A percentile compares a stretch with the other conserved stretches of the same genome.
Evolutionary conservation across 2,797 vertebrate genomes (phyloP).

Genomic region (Chloroceryle amazona): DNA sequence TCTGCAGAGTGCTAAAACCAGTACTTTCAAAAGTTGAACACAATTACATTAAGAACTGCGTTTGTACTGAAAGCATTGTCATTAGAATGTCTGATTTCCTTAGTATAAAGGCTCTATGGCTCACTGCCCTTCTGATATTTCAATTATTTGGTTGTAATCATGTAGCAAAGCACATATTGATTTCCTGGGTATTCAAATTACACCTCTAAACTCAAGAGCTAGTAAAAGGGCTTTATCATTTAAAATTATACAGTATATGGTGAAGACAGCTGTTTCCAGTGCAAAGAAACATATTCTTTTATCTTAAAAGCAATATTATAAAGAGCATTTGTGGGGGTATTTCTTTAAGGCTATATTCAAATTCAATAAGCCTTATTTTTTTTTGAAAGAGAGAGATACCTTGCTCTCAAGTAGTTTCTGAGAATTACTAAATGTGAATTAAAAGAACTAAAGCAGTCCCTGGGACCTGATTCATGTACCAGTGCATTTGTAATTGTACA

Average conservation of each 20-base stretch:
- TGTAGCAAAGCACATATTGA: conserved; percentile 79
- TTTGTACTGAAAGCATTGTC: conserved; percentile 26
- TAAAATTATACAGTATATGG: conserved; percentile 75
- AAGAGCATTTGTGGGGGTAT: neutral
- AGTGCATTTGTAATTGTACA: neutral
- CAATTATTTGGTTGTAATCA: conserved; percentile 81
- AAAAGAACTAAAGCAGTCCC: neutral
- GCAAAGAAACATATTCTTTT: conserved; percentile 33
- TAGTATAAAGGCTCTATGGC: conserved; percentile 64
- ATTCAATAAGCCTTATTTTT: neutral
- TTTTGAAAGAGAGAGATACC: neutral
- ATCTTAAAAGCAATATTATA: conserved; percentile 49
- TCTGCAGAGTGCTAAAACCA: neutral
- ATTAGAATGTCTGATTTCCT: conserved; percentile 65
- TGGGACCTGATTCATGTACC: neutral
- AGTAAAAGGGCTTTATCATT: conserved; percentile 72
- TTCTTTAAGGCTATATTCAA: neutral
- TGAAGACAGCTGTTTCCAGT: conserved; percentile 42
- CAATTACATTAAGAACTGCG: conserved; percentile 50
- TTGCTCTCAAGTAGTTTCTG: neutral
- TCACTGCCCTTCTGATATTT: conserved; percentile 79
- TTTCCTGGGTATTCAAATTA: conserved; percentile 80
- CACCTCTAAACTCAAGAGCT: conserved; percentile 54
- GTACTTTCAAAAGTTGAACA: conserved; percentile 53
- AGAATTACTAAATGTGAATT: neutral